Evolutionary conservation across 92 coral and sea anemone species (phyloP).

Genomic region (Actinernus sp.): DNA sequence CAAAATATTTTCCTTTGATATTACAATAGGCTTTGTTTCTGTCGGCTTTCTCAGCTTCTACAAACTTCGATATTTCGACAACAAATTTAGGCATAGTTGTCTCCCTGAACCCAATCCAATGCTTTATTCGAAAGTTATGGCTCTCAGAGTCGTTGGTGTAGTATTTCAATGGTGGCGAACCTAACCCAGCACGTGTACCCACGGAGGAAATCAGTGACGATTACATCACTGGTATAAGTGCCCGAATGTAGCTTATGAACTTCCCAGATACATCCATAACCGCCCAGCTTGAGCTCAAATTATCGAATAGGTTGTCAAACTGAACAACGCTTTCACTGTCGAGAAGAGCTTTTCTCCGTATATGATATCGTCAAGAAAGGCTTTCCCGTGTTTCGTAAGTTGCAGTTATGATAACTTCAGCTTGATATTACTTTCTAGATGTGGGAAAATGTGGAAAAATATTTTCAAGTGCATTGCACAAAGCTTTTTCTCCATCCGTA

Average conservation of each 20-base stretch:
- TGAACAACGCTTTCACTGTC: conserved; percentile 2
- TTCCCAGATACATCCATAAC: conserved; percentile 18
- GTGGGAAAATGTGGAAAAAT: conserved; percentile 35
- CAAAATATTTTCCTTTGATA: conserved; percentile 33
- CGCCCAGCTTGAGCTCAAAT: conserved; percentile 16
- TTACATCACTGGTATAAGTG: conserved; percentile 41
- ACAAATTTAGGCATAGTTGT: conserved; percentile 22
- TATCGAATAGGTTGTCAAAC: conserved; percentile 29
- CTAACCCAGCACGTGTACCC: conserved; percentile 46
- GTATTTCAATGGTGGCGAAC: conserved; percentile 33
- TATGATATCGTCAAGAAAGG: conserved; percentile 25
- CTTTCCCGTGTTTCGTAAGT: neutral
- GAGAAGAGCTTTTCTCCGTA: conserved; percentile 23
- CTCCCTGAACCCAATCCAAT: conserved; percentile 48
- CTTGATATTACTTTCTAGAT: conserved; percentile 24
- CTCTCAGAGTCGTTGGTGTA: conserved; percentile 56
- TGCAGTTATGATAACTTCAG: neutral
- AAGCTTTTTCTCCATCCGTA: conserved; percentile 43
- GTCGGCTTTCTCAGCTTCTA: conserved; percentile 6
- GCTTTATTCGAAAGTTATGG: conserved; percentile 45
- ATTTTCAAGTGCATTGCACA: conserved; percentile 29
- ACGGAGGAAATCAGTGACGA: conserved; percentile 46
- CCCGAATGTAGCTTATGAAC: conserved; percentile 22
- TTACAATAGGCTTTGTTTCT: conserved; percentile 29
- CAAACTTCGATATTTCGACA: conserved; percentile 13